Conservation (phyloP, 2,888 invertebrate species). For the Cephus nigrinus region DNA sequence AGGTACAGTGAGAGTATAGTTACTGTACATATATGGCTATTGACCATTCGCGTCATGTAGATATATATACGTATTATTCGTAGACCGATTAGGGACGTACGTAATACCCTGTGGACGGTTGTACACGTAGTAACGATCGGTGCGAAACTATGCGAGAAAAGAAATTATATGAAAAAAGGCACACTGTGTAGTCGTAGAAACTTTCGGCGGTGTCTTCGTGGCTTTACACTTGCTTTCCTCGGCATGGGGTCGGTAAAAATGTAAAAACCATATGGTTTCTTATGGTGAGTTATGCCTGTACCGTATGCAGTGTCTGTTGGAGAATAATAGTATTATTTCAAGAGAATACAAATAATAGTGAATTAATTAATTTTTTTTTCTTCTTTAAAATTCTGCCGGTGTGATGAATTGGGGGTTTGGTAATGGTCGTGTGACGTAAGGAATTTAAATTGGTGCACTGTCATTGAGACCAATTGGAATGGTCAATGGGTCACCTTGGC, state of each 20-base stretch:
- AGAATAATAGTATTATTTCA: not conserved
- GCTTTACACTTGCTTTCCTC: slow-evolving; percentile 52
- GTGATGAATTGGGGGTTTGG: not conserved
- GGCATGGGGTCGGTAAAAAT: slow-evolving; percentile 58
- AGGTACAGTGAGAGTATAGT: too few species aligned
- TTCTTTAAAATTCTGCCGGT: not conserved
- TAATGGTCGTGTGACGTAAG: not conserved
- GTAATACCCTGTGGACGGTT: not conserved
- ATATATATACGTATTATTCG: slow-evolving; percentile 1
- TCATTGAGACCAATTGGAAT: not conserved
- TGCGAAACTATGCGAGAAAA: not conserved
- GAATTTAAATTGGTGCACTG: not conserved
- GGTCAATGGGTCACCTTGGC: not conserved
- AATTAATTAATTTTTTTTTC: not conserved
- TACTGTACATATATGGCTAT: too few species aligned
- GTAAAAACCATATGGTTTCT: slow-evolving; percentile 37
- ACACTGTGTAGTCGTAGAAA: not conserved
- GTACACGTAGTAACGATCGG: not conserved
- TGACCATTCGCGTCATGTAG: slow-evolving; percentile 25
- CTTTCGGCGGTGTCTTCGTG: not conserved
- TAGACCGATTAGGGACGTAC: not conserved
- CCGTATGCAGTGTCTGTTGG: not conserved
- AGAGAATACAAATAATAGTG: not conserved
- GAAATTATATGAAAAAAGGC: not conserved
- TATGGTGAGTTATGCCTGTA: slow-evolving; percentile 10